Percentiles rank a stretch among this genome's conserved stretches.
Conservation (phyloP, 2,888 invertebrate genomes). For the Laothoe populi region DNA sequence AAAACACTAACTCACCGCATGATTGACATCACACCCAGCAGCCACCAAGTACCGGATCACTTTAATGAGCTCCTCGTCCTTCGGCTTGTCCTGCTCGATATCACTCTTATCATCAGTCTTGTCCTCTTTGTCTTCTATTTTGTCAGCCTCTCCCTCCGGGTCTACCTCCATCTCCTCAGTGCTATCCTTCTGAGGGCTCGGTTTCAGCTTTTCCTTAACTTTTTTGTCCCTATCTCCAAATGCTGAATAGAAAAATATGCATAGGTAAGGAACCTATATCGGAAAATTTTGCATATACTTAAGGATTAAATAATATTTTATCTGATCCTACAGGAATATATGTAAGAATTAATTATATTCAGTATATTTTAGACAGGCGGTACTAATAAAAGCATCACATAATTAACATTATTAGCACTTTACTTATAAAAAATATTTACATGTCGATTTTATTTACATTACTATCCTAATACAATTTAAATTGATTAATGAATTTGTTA, state of each 20-base stretch:
- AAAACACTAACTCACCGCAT: constrained; percentile 89
- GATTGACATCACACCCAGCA: constrained; percentile 90
- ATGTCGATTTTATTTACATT: too few species aligned
- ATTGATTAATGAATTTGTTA: too few species aligned
- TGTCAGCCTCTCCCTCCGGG: constrained; percentile 38
- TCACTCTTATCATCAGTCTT: constrained; percentile 39
- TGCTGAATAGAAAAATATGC: constrained; percentile 40
- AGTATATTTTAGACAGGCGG: too few species aligned
- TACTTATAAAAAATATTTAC: too few species aligned
- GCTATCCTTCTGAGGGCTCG: constrained; percentile 32
- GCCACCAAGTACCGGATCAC: constrained; percentile 89
- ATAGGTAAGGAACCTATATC: neutral
- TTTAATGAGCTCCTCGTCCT: constrained; percentile 65
- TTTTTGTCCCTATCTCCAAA: constrained; percentile 58
- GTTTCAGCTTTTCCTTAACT: constrained; percentile 39
- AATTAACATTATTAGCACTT: too few species aligned
- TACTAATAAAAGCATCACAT: too few species aligned
- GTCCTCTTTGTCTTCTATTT: constrained; percentile 37
- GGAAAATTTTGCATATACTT: neutral
- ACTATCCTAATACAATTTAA: too few species aligned
- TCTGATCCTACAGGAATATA: too few species aligned
- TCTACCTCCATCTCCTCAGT: constrained; percentile 38
- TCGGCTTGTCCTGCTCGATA: constrained; percentile 41
- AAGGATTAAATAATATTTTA: too few species aligned
- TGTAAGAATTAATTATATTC: too few species aligned